phyloP scores from a whole-genome alignment of 2,113 vertebrate genomes.

The Strix aluco region DNA sequence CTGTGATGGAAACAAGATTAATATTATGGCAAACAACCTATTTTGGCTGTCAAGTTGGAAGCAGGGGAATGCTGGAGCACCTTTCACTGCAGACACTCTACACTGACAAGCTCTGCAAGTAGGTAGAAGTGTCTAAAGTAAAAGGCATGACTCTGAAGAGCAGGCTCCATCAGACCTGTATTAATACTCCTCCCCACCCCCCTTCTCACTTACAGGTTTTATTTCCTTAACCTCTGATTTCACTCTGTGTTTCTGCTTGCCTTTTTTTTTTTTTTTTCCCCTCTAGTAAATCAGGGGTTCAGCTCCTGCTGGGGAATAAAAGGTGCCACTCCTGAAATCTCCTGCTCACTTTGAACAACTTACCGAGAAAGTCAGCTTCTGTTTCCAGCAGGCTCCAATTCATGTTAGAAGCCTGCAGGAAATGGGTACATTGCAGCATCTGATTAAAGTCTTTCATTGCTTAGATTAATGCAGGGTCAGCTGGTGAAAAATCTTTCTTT shows the following conservation, averaged over 20 bases:
- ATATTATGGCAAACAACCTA: neutral
- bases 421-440: slow-evolving; percentile 41
- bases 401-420: slow-evolving; percentile 37
- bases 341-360: slow-evolving; percentile 30
- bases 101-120: neutral
- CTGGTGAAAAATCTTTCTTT: slow-evolving; percentile 25
- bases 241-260: neutral
- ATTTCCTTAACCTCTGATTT: slow-evolving; percentile 45
- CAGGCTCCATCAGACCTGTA: neutral
- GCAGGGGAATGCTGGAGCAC: neutral
- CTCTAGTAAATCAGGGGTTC: neutral
- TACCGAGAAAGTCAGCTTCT: slow-evolving; percentile 11
- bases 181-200: neutral
- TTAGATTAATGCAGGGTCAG: slow-evolving; percentile 42
- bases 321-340: slow-evolving; percentile 18
- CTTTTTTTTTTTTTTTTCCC: rapidly evolving
- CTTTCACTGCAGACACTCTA: neutral
- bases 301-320: neutral
- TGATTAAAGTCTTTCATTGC: slow-evolving; percentile 53
- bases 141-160: neutral
- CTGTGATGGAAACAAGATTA: neutral
- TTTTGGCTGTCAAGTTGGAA: neutral
- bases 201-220: neutral
- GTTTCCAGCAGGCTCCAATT: slow-evolving; percentile 50
- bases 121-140: neutral